phyloP scores from a whole-genome alignment of 64 coral and sea anemone genomes.

The Anthopleura sola region DNA sequence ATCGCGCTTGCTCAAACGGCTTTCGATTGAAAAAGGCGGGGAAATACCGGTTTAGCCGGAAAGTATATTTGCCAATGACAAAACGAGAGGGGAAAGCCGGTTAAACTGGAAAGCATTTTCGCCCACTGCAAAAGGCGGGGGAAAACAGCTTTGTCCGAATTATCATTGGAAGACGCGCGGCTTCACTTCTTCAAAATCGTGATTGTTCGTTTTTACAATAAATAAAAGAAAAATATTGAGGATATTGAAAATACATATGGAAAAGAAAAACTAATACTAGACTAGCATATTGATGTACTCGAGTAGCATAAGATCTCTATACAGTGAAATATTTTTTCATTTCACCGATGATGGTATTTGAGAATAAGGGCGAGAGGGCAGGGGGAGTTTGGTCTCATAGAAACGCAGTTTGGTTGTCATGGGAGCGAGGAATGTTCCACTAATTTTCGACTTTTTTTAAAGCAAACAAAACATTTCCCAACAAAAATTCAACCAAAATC shows the following conservation, averaged over 20 bases:
- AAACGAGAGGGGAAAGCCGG: background rate
- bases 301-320: background rate
- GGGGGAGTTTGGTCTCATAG: background rate
- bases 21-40: background rate
- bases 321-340: background rate
- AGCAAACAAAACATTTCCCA: background rate
- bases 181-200: background rate
- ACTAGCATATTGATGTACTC: background rate
- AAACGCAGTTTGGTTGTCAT: background rate
- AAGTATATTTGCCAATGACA: background rate
- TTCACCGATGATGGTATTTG: background rate
- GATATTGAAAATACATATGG: background rate
- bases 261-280: background rate
- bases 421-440: background rate
- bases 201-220: background rate
- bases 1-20: background rate
- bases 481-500: background rate
- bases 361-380: background rate
- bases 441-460: background rate
- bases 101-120: background rate
- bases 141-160: background rate
- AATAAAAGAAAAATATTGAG: background rate
- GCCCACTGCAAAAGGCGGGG: background rate
- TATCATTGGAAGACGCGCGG: background rate
- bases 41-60: background rate